A percentile compares a stretch with the other conserved stretches of the same genome.
phyloP scores from a whole-genome alignment of 2,888 invertebrate genomes.

The Griposia aprilina region DNA sequence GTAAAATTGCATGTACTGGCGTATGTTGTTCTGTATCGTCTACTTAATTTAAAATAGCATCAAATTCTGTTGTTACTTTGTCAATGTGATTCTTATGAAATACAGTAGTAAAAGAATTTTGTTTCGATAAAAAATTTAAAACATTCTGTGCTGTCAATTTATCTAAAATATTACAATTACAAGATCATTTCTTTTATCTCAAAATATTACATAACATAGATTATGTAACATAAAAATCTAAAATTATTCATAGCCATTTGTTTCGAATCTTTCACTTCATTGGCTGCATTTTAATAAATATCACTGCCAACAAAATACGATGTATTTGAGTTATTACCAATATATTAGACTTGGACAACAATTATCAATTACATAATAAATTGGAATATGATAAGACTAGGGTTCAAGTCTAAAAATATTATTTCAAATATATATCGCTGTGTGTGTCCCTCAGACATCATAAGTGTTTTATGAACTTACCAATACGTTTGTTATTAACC shows the following conservation, averaged over 20 bases:
- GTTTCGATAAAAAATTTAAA: neutral
- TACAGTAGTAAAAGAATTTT: neutral
- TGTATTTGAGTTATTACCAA: constrained; percentile 29
- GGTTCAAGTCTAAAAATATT: neutral
- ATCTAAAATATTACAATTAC: neutral
- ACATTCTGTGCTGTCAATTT: neutral
- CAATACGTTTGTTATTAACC: neutral
- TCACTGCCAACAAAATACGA: constrained; percentile 38
- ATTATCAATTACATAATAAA: neutral
- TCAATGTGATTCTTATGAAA: neutral
- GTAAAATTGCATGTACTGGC: constrained; percentile 49
- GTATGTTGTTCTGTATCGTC: constrained; percentile 22
- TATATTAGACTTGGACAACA: constrained; percentile 12
- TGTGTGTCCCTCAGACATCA: neutral
- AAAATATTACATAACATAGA: too few relatives aligned
- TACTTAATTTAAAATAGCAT: constrained; percentile 19
- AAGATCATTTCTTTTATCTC: neutral
- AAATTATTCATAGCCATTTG: neutral
- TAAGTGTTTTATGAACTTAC: neutral
- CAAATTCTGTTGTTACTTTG: neutral
- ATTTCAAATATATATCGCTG: neutral
- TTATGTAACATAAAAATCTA: constrained; percentile 2
- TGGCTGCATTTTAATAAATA: neutral
- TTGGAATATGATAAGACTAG: neutral
- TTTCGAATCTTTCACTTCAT: neutral